A percentile compares a stretch with the other conserved stretches of the same genome.
Conservation (phyloP, 2,888 invertebrate species). For the Philaethria dido region DNA sequence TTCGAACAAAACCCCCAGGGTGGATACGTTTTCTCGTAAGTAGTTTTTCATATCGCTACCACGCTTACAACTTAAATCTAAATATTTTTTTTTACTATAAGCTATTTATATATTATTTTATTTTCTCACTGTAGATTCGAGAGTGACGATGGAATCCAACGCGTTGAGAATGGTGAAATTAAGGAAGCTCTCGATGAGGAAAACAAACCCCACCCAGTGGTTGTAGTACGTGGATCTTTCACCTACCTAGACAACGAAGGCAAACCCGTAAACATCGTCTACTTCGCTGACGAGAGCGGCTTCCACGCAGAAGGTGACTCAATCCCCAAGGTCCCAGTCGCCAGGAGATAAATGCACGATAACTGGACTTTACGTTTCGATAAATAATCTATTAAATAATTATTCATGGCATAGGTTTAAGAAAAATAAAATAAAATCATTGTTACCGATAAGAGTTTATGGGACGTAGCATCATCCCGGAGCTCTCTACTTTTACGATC, state of each 20-base stretch:
- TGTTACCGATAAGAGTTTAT: constrained; percentile 12
- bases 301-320: constrained; percentile 85
- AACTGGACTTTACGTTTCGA: constrained; percentile 22
- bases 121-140: constrained; percentile 70
- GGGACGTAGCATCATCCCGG: constrained; percentile 9
- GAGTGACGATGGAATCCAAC: constrained; percentile 81
- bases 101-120: too few relatives aligned
- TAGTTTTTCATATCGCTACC: constrained; percentile 22
- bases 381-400: constrained; percentile 41
- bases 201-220: constrained; percentile 80
- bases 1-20: constrained; percentile 62
- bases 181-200: constrained; percentile 78
- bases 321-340: constrained; percentile 78
- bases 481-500: constrained; percentile 22
- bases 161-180: constrained; percentile 76
- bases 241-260: constrained; percentile 83
- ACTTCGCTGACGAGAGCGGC: constrained; percentile 86
- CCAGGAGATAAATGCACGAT: constrained; percentile 49
- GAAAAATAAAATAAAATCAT: background rate
- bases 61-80: too few relatives aligned
- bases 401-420: constrained; percentile 19
- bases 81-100: too few relatives aligned
- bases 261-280: constrained; percentile 74
- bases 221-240: constrained; percentile 84
- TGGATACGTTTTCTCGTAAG: constrained; percentile 58